phyloP scores from a whole-genome alignment of 92 coral and sea anemone genomes.

The Zoanthus solanderi region DNA sequence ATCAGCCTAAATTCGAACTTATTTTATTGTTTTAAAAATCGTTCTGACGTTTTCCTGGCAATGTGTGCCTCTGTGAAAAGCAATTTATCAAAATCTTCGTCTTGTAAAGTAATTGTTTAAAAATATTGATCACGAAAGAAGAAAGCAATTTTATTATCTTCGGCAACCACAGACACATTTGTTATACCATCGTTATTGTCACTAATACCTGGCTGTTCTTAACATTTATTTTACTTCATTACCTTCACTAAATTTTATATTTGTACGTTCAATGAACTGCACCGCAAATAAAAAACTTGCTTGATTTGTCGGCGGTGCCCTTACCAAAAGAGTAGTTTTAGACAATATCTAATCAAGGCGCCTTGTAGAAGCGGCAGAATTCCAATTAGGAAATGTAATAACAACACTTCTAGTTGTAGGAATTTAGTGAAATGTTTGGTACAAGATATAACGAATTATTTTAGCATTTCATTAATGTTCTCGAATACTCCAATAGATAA shows the following conservation, averaged over 20 bases:
- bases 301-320: not conserved
- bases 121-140: not conserved
- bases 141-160: not conserved
- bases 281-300: slow-evolving; percentile 7
- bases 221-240: not conserved
- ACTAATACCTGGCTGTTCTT: not conserved
- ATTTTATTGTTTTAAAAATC: too few species aligned
- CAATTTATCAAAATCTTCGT: too few species aligned
- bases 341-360: not conserved
- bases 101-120: too few species aligned
- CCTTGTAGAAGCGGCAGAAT: not conserved
- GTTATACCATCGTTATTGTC: not conserved
- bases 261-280: not conserved
- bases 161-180: not conserved
- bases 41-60: too few species aligned
- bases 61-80: too few species aligned
- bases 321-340: not conserved
- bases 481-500: too few species aligned
- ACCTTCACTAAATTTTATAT: not conserved
- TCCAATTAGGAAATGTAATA: not conserved
- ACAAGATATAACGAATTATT: too few species aligned
- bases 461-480: too few species aligned
- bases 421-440: too few species aligned
- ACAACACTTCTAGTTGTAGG: not conserved
- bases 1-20: too few species aligned